Evolutionary conservation across 2,113 vertebrate species (phyloP).

Genomic region (Passer domesticus): DNA sequence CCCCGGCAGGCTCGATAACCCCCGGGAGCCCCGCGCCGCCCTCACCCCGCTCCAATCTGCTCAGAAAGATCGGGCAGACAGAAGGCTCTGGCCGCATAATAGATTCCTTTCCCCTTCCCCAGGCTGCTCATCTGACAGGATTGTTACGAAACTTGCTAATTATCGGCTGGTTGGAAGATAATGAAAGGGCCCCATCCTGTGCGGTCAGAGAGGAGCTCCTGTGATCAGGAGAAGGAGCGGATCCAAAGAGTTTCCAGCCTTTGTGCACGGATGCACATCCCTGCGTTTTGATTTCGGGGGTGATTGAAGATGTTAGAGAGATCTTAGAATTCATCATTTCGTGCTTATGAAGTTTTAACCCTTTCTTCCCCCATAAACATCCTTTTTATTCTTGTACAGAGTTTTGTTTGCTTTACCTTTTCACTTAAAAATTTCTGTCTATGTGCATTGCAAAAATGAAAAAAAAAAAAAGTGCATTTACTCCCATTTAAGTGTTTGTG

Average conservation of each 20-base stretch:
- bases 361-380: accelerated
- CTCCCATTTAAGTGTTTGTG: not conserved
- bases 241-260: constrained; percentile 5
- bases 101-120: constrained; percentile 64
- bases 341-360: not conserved
- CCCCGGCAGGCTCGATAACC: constrained; percentile 87
- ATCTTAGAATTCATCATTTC: not conserved
- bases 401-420: not conserved
- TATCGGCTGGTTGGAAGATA: constrained; percentile 88
- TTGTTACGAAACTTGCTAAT: constrained; percentile 85
- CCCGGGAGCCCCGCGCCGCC: constrained; percentile 76
- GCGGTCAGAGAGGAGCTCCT: not conserved
- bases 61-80: constrained; percentile 70
- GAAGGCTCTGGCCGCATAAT: constrained; percentile 64
- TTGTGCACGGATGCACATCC: not conserved
- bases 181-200: constrained; percentile 84
- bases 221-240: not conserved
- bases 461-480: not conserved
- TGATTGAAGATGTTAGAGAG: not conserved
- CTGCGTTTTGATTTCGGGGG: not conserved
- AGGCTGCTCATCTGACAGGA: constrained; percentile 51
- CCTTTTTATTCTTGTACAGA: not conserved
- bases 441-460: accelerated
- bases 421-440: not conserved
- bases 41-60: constrained; percentile 81